Conservation (phyloP, 2,888 invertebrate species). For the Eurytoma californica region DNA sequence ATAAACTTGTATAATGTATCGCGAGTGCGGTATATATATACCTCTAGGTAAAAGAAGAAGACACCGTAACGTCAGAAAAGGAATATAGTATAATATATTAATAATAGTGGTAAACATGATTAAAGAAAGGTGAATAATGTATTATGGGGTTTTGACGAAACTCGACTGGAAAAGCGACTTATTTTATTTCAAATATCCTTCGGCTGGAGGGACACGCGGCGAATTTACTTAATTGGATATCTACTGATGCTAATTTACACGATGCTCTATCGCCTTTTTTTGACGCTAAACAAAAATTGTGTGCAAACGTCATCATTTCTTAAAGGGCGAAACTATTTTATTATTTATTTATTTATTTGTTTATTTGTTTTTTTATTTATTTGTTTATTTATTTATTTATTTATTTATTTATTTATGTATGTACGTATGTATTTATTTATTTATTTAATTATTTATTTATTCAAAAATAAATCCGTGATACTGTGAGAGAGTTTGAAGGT, state of each 20-base stretch:
- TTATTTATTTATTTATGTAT: neutral
- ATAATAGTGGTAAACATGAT: slow-evolving; percentile 62
- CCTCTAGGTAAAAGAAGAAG: slow-evolving; percentile 59
- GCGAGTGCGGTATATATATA: slow-evolving; percentile 56
- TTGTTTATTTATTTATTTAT: neutral
- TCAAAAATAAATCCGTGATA: neutral
- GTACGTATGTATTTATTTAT: neutral
- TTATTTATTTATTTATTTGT: slow-evolving; percentile 2
- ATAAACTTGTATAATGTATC: slow-evolving; percentile 59
- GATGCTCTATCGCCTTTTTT: slow-evolving; percentile 26
- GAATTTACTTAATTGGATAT: slow-evolving; percentile 53
- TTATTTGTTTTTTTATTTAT: neutral
- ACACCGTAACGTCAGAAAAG: slow-evolving; percentile 60
- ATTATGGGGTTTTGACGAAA: slow-evolving; percentile 27
- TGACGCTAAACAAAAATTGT: slow-evolving; percentile 18
- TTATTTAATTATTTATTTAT: neutral
- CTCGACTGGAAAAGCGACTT: slow-evolving; percentile 28
- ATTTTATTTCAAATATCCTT: slow-evolving; percentile 42
- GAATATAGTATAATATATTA: slow-evolving; percentile 67
- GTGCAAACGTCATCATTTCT: slow-evolving; percentile 28
- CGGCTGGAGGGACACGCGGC: slow-evolving; percentile 45
- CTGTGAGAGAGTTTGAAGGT: slow-evolving; percentile 19
- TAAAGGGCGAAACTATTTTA: slow-evolving; percentile 1
- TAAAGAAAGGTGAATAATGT: slow-evolving; percentile 46
- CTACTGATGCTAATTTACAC: slow-evolving; percentile 19